Conservation (phyloP, 2,888 invertebrate species). For the Drosophila formosana region DNA sequence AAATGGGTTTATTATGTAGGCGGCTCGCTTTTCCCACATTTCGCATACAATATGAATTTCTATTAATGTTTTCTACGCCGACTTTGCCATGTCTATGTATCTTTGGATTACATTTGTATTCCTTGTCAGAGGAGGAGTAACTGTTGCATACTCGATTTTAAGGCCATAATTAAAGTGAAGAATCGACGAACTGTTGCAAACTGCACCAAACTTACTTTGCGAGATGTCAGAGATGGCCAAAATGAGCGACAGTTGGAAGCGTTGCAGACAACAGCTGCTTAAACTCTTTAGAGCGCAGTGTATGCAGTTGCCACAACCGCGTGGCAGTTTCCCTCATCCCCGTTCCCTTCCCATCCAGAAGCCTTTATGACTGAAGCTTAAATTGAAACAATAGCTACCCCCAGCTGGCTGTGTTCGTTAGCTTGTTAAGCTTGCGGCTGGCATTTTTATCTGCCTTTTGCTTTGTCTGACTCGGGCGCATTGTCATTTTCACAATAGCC, state of each 20-base stretch:
- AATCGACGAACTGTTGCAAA: conserved; percentile 55
- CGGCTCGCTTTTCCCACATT: conserved; percentile 39
- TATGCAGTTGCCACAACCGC: conserved; percentile 28
- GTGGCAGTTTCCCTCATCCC: not conserved
- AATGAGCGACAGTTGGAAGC: conserved; percentile 60
- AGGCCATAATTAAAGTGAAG: conserved; percentile 66
- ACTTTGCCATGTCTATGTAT: conserved; percentile 16
- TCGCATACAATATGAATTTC: conserved; percentile 68
- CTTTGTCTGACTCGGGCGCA: conserved; percentile 57
- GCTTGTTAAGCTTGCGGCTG: conserved; percentile 70
- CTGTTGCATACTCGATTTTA: conserved; percentile 65
- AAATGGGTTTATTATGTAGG: conserved; percentile 77
- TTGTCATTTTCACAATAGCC: conserved; percentile 70
- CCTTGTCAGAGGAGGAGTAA: conserved; percentile 31
- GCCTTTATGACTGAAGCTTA: conserved; percentile 46
- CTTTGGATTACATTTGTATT: conserved; percentile 15
- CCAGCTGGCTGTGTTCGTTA: not conserved
- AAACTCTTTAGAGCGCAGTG: conserved; percentile 59
- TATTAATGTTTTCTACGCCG: conserved; percentile 53
- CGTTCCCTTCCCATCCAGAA: not conserved
- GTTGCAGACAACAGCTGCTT: conserved; percentile 58
- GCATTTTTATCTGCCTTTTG: conserved; percentile 69
- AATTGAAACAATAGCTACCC: conserved; percentile 56
- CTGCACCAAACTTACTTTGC: not conserved
- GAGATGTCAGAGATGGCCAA: conserved; percentile 24